phyloP scores from a whole-genome alignment of 2,113 vertebrate genomes.

The Aplodontia rufa region DNA sequence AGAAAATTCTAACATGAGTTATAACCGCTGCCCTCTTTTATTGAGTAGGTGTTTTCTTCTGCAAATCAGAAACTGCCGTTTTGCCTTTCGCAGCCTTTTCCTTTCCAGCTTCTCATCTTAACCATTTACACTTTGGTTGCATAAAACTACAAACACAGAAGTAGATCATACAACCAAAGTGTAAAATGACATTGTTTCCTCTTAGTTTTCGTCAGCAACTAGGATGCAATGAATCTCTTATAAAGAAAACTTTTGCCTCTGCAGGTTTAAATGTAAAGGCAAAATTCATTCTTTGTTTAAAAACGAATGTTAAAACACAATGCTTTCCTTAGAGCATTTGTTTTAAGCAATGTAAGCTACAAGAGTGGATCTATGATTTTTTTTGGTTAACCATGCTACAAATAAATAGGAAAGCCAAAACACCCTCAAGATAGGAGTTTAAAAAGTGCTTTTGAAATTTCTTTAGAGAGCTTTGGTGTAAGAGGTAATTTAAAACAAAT shows the following conservation, averaged over 20 bases:
- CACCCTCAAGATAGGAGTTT: slow-evolving; percentile 70
- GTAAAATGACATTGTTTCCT: background rate
- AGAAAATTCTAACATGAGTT: slow-evolving; percentile 64
- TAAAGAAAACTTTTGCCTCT: slow-evolving; percentile 51
- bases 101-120: slow-evolving; percentile 41
- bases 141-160: background rate
- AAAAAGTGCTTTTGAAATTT: slow-evolving; percentile 75
- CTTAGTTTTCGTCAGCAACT: slow-evolving; percentile 42
- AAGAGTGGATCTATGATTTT: slow-evolving; percentile 49
- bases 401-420: slow-evolving; percentile 64
- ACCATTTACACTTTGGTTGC: slow-evolving; percentile 39
- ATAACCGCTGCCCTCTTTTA: slow-evolving; percentile 64
- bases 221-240: slow-evolving; percentile 29
- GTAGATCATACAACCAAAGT: slow-evolving; percentile 47
- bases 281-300: slow-evolving; percentile 80
- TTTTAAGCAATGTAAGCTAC: slow-evolving; percentile 71
- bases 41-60: slow-evolving; percentile 40
- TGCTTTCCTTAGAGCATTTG: slow-evolving; percentile 77
- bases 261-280: slow-evolving; percentile 60
- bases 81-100: slow-evolving; percentile 51
- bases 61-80: slow-evolving; percentile 53
- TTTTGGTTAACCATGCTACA: slow-evolving; percentile 45
- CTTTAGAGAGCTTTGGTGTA: slow-evolving; percentile 76
- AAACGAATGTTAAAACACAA: slow-evolving; percentile 72
- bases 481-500: slow-evolving; percentile 81